These are phyloP conservation scores for Thomomys bottae DNA, from an alignment of 2,113 vertebrate genomes.

Conservation along the genomic window DNA sequence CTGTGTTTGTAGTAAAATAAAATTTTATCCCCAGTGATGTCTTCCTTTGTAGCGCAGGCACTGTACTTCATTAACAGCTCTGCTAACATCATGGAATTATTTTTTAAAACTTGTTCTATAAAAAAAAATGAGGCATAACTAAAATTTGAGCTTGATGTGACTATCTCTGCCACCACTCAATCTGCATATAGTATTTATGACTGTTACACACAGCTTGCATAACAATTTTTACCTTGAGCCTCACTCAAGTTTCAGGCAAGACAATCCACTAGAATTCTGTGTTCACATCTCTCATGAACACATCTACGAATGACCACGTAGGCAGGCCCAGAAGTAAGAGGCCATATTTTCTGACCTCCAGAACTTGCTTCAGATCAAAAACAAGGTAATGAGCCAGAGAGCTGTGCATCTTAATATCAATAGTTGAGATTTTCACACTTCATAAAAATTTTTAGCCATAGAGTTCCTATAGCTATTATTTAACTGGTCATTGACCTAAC, in stretches of 20 bases:
- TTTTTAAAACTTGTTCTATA: too few relatives aligned
- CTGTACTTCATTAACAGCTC: not conserved
- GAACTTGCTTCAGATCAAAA: not conserved
- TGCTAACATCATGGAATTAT: not conserved
- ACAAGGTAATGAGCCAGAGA: not conserved
- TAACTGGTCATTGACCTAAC: not conserved
- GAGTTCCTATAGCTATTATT: not conserved
- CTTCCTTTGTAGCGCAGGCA: not conserved
- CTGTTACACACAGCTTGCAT: not conserved
- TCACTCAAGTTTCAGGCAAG: not conserved
- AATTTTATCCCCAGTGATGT: not conserved
- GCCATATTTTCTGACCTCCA: not conserved
- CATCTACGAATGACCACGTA: not conserved
- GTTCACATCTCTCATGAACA: constrained; percentile 2
- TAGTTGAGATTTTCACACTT: constrained; percentile 15
- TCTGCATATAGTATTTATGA: not conserved
- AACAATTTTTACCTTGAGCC: not conserved
- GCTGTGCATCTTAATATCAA: not conserved
- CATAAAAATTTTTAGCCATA: constrained; percentile 14
- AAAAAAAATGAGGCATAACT: too few relatives aligned
- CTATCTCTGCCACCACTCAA: not conserved
- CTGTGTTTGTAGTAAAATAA: too few relatives aligned
- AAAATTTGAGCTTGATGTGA: not conserved
- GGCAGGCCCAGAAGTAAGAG: not conserved
- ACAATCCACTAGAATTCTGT: not conserved